A percentile compares a stretch with the other conserved stretches of the same genome.
These are phyloP conservation scores for Thryonomys swinderianus DNA, from an alignment of 2,113 vertebrate genomes.

Conservation along the genomic window DNA sequence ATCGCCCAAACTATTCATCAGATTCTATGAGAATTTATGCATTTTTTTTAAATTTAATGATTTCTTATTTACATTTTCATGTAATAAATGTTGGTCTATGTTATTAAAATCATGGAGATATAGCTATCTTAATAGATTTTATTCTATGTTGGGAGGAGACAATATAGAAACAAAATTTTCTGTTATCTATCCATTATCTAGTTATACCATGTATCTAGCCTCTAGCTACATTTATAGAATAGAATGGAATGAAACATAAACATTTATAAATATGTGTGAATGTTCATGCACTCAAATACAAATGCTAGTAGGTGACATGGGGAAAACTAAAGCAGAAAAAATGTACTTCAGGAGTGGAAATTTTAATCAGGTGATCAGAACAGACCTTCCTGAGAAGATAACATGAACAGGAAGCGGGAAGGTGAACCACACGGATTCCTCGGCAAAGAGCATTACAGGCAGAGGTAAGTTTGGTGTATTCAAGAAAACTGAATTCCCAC, in stretches of 20 bases:
- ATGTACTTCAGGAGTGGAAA: fast-evolving
- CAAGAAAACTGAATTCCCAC: not conserved
- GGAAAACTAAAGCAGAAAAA: not conserved
- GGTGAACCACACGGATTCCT: not conserved
- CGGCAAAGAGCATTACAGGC: not conserved
- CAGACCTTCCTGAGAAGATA: not conserved
- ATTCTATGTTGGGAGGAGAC: not conserved
- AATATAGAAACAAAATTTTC: not conserved
- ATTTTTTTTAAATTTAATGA: not conserved
- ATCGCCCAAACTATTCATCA: not conserved
- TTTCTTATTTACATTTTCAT: not conserved
- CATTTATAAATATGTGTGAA: not conserved
- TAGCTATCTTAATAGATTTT: not conserved
- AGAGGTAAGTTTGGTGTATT: not conserved
- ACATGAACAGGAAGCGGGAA: not conserved
- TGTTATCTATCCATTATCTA: not conserved
- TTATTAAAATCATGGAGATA: not conserved
- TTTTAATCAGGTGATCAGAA: not conserved
- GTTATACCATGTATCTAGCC: too few relatives aligned
- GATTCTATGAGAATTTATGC: not conserved
- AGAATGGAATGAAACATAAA: not conserved
- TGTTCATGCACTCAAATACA: not conserved
- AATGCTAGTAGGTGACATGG: not conserved
- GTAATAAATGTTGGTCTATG: not conserved
- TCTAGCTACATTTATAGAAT: not conserved